Evolutionary conservation across 2,888 invertebrate genomes (phyloP), one percentile per base, ranked within the genome.

Genomic region (Andricus quercusramuli): DNA sequence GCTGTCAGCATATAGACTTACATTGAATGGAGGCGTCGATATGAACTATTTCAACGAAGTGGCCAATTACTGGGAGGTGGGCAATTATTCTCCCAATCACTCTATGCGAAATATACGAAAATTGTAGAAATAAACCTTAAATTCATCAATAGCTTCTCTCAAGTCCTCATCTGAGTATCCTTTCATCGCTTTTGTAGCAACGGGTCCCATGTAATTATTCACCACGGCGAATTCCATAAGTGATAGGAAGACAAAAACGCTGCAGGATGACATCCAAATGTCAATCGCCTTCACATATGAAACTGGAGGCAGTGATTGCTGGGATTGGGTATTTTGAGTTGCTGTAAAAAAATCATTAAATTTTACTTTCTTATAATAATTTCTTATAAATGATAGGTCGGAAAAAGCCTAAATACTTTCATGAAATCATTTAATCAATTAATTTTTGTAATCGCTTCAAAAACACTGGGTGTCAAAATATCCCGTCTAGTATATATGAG

Each of bases 221-320:
- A 98, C 97, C 3, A 98, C 96, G 0, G 97, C 97, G 90, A 97
- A 98, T 93, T 98, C 97, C 95, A 98, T 97, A 47, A 97, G 94
- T 0, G 97, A 97, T 78, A 97, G 94, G 91, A 97, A 97, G n/a
- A 98, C 97, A 92, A 97, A 98, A 22, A 98, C 97, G 3, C 97
- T 97, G 91, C 97, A 98, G 0, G 97, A 97, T 0, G 97, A 97
- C 97, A 97, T 98, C 97, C 97, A 98, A 0, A 97, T 96, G 91
- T 98, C 98, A 78, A 98, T 97, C 0, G 98, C 98, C 93, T 98
- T 98, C 0, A 98, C 97, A 92, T 98, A 98, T 0, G 98, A 98
- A 0, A 98, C 98, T 0, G 98, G 97, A 0, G 98, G 98, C 85
- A 98, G 93, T 22, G 96, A 97, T 89, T 97, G 96, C 90, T 98